These are phyloP conservation scores for Eulithis testata DNA, from an alignment of 2,888 invertebrate genomes.

Conservation along the genomic window DNA sequence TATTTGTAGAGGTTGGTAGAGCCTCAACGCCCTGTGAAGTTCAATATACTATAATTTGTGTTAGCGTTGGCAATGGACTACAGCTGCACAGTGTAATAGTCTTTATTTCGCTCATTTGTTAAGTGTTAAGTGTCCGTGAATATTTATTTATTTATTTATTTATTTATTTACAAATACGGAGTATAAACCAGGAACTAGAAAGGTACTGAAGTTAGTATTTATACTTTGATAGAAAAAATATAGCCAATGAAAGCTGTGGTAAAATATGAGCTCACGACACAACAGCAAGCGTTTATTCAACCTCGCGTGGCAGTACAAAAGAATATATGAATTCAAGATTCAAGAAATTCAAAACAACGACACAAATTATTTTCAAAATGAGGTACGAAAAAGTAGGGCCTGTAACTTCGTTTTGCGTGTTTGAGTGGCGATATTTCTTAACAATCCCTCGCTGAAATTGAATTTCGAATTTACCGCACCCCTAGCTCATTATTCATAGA, in stretches of 20 bases:
- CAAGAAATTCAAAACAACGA: too few species aligned
- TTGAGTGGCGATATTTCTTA: background rate
- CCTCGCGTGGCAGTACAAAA: background rate
- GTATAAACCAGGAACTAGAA: constrained; percentile 1
- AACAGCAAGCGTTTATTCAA: background rate
- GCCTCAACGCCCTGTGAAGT: constrained; percentile 25
- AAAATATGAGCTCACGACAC: too few species aligned
- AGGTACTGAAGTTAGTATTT: background rate
- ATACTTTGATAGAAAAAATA: background rate
- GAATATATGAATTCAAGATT: too few species aligned
- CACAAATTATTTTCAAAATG: too few species aligned
- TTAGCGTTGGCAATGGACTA: constrained; percentile 26
- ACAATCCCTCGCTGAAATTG: background rate
- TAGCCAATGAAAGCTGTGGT: background rate
- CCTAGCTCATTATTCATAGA: background rate
- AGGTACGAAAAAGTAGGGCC: too few species aligned
- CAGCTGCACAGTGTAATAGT: background rate
- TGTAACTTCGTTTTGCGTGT: background rate
- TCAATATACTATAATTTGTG: constrained; percentile 38
- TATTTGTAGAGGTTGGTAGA: background rate
- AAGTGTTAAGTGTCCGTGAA: too few species aligned
- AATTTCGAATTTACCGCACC: too few species aligned
- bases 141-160: too few species aligned
- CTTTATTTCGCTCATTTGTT: constrained; percentile 16
- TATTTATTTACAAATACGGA: constrained; percentile 5